Conservation (phyloP, 1,140 invertebrate species). For the Melipona quadrifasciata region DNA sequence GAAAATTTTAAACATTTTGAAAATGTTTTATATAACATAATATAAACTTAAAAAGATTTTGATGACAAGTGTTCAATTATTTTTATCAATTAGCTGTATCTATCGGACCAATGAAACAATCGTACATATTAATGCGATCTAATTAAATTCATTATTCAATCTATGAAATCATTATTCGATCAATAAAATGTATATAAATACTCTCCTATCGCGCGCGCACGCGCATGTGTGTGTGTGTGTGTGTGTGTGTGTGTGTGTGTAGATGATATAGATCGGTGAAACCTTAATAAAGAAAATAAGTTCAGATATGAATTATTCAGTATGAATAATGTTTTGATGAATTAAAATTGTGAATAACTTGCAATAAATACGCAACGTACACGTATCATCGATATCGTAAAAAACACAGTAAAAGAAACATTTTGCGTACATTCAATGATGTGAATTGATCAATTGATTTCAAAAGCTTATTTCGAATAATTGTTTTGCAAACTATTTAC, state of each 20-base stretch:
- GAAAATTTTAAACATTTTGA: background rate
- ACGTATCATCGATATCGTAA: background rate
- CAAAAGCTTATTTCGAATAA: background rate
- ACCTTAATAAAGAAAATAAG: background rate
- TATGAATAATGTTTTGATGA: background rate
- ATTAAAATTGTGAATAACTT: background rate
- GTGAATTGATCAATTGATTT: background rate
- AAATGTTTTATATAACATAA: background rate
- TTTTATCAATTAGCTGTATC: too few species aligned
- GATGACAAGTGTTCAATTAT: background rate
- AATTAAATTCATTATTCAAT: constrained; percentile 32
- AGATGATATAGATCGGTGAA: background rate
- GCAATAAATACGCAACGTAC: background rate
- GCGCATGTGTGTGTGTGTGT: too few species aligned
- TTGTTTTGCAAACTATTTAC: constrained; percentile 21
- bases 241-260: too few species aligned
- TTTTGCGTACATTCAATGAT: background rate
- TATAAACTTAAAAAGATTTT: background rate
- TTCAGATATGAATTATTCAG: too few species aligned
- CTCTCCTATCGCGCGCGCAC: background rate
- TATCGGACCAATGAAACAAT: constrained; percentile 6
- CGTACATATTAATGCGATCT: constrained; percentile 11
- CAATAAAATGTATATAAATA: constrained; percentile 15
- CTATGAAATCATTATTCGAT: constrained; percentile 6
- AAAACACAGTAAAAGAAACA: background rate